These are phyloP conservation scores for Cryptomyrus ogoouensis DNA, from an alignment of 2,113 vertebrate species.

Conservation along the genomic window DNA sequence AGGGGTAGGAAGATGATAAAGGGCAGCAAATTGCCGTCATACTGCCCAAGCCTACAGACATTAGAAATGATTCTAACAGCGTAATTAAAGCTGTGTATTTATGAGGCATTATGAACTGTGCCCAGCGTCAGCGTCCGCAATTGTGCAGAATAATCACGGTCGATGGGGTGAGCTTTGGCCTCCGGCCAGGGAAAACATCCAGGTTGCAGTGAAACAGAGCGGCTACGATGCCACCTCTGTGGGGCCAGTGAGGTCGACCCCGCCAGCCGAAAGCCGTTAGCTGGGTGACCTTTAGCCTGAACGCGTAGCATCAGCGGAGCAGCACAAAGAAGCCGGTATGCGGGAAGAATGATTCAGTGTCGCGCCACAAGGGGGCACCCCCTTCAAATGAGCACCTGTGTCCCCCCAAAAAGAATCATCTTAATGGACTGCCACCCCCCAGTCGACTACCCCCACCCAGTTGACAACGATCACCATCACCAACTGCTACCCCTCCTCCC, in stretches of 20 bases:
- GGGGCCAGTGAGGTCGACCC: background rate
- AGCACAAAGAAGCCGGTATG: background rate
- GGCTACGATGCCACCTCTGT: background rate
- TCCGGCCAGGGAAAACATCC: background rate
- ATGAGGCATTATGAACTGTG: slow-evolving; percentile 25
- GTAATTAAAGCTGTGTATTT: slow-evolving; percentile 16
- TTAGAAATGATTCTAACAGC: background rate
- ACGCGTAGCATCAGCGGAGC: background rate
- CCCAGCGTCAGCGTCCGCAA: slow-evolving; percentile 21
- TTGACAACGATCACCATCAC: background rate
- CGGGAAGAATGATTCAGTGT: background rate
- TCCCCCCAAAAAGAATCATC: background rate
- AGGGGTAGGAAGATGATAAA: background rate
- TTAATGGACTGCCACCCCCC: background rate
- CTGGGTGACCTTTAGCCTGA: background rate
- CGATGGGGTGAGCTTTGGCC: slow-evolving; percentile 13
- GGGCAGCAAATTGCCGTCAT: background rate
- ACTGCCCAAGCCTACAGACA: background rate
- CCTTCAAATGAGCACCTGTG: background rate
- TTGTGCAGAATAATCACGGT: slow-evolving; percentile 29
- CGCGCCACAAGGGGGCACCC: background rate
- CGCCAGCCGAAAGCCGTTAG: background rate
- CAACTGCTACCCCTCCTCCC: background rate
- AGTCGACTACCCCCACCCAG: background rate
- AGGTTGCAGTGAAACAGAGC: background rate